Percentiles rank a stretch among this genome's conserved stretches.
Conservation (phyloP, 2,797 vertebrate species). For the Bovichtus diacanthus region DNA sequence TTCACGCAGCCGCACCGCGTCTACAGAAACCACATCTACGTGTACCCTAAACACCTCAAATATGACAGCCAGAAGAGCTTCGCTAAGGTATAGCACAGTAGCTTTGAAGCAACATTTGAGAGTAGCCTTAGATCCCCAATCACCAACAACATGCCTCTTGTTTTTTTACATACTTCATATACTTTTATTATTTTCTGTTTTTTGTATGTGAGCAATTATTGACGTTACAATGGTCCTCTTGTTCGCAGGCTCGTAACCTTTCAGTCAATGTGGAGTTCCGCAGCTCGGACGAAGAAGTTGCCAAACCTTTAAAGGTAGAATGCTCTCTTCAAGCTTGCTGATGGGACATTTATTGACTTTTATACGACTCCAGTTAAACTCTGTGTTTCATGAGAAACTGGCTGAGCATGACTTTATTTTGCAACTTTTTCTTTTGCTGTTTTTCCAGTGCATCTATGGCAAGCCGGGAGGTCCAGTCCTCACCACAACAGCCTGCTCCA, state of each 20-base stretch:
- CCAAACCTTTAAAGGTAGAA: conserved; percentile 93
- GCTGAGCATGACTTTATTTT: not conserved
- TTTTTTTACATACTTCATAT: conserved; percentile 13
- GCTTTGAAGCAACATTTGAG: not conserved
- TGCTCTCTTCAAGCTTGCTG: conserved; percentile 9
- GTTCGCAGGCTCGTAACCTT: conserved; percentile 95
- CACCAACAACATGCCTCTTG: not conserved
- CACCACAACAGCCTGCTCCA: conserved; percentile 89
- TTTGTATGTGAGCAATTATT: conserved; percentile 18
- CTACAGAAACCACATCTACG: conserved; percentile 97
- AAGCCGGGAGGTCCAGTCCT: conserved; percentile 95
- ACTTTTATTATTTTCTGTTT: conserved; percentile 28
- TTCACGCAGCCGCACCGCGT: conserved; percentile 92
- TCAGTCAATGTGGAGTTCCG: conserved; percentile 95
- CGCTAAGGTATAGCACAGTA: conserved; percentile 87
- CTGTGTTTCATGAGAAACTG: conserved; percentile 6
- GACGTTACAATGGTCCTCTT: conserved; percentile 54
- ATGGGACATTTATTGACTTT: conserved; percentile 30
- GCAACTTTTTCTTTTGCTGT: not conserved
- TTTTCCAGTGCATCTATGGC: conserved; percentile 94
- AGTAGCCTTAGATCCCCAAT: not conserved
- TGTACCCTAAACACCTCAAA: conserved; percentile 98
- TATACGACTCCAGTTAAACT: conserved; percentile 19
- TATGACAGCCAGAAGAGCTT: conserved; percentile 98
- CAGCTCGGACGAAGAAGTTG: conserved; percentile 93